These are phyloP conservation scores for Sylvietta virens DNA, from an alignment of 2,113 vertebrate genomes.

Conservation along the genomic window DNA sequence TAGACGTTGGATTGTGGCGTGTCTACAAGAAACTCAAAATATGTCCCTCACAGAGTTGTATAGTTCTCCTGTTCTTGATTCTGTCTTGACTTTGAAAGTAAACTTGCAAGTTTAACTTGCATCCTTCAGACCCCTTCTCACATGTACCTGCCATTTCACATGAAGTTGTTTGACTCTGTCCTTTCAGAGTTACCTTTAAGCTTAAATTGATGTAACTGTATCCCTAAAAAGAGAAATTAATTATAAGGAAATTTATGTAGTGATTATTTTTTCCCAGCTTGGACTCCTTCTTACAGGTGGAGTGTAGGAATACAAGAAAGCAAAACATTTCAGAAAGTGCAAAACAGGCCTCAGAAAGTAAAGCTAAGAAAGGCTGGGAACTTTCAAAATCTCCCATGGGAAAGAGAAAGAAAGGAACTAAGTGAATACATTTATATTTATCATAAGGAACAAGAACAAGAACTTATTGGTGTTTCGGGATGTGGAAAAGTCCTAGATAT, in stretches of 20 bases:
- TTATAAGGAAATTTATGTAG: not conserved
- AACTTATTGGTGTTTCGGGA: too few relatives aligned
- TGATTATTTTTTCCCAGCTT: not conserved
- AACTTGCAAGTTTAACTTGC: not conserved
- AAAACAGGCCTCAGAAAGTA: too few relatives aligned
- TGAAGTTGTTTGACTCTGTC: not conserved
- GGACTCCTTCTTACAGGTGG: not conserved
- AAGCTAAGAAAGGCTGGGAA: too few relatives aligned
- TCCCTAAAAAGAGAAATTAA: not conserved
- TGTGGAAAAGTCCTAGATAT: too few relatives aligned
- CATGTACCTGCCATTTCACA: not conserved
- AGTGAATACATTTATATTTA: too few relatives aligned
- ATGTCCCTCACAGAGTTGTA: not conserved
- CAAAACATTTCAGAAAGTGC: too few relatives aligned
- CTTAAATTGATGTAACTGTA: not conserved
- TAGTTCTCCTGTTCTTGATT: not conserved
- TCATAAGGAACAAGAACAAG: too few relatives aligned
- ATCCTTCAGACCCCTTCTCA: not conserved
- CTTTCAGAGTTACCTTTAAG: not conserved
- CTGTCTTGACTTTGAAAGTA: not conserved
- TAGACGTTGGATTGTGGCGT: not conserved
- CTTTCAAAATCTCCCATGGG: too few relatives aligned
- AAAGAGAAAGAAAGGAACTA: too few relatives aligned
- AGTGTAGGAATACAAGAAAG: too few relatives aligned
- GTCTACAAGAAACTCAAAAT: not conserved